Conservation (phyloP, 2,888 invertebrate species). For the Philereme vetulata region DNA sequence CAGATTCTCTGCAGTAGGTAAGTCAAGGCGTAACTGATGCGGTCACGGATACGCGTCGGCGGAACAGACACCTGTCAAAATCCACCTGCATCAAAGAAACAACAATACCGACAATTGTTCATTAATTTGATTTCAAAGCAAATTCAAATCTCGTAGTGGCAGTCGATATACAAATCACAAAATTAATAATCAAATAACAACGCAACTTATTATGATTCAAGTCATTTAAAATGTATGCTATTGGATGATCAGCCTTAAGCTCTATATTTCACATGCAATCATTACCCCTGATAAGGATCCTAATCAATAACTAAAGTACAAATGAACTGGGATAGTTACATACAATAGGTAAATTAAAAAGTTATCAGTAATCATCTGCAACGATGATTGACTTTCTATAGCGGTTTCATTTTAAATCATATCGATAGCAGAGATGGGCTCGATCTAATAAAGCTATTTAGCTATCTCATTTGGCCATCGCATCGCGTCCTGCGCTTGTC, state of each 20-base stretch:
- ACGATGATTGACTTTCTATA: slow-evolving; percentile 78
- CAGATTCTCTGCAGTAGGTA: slow-evolving; percentile 20
- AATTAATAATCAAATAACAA: too few relatives aligned
- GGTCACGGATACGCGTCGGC: slow-evolving; percentile 52
- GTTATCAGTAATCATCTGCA: slow-evolving; percentile 51
- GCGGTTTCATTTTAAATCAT: slow-evolving; percentile 67
- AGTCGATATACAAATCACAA: neutral
- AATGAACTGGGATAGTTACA: slow-evolving; percentile 1
- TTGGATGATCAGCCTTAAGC: neutral
- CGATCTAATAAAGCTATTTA: slow-evolving; percentile 70
- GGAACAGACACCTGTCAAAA: slow-evolving; percentile 46
- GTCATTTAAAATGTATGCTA: neutral
- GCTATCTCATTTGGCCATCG: slow-evolving; percentile 68
- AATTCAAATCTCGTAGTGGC: neutral
- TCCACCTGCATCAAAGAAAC: slow-evolving; percentile 42
- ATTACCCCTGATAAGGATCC: slow-evolving; percentile 9
- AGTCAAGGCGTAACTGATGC: slow-evolving; percentile 56
- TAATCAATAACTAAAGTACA: slow-evolving; percentile 9
- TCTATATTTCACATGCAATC: neutral
- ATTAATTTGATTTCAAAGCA: slow-evolving; percentile 13
- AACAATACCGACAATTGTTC: slow-evolving; percentile 19
- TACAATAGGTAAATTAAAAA: slow-evolving; percentile 44
- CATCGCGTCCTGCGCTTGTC: slow-evolving; percentile 55
- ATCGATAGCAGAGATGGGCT: slow-evolving; percentile 64
- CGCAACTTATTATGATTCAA: too few relatives aligned